Percentiles rank a stretch among this genome's conserved stretches.
These are phyloP conservation scores for Dynastes hyllus DNA, from an alignment of 2,888 invertebrate species.

Conservation along the genomic window DNA sequence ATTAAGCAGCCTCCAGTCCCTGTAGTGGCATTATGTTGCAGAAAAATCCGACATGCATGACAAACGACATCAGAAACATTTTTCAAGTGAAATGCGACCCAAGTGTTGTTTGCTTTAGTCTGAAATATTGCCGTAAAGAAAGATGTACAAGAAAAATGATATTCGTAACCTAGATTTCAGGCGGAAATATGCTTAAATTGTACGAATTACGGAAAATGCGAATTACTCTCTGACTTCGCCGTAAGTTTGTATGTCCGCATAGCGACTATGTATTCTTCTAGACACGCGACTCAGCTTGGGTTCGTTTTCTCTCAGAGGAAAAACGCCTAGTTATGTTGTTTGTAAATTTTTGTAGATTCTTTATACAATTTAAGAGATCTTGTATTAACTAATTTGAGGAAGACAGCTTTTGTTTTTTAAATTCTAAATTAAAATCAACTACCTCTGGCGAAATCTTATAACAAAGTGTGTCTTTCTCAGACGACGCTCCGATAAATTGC, in stretches of 20 bases:
- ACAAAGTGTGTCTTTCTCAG: no score
- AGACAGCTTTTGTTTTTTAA: no score
- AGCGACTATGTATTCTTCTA: neutral
- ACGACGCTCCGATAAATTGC: no score
- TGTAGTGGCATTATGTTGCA: conserved; percentile 59
- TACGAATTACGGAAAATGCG: conserved; percentile 57
- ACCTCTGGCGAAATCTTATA: no score
- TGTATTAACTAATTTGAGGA: no score
- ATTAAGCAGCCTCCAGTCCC: conserved; percentile 53
- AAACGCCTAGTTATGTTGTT: no score
- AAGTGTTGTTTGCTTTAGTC: conserved; percentile 67
- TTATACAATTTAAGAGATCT: no score
- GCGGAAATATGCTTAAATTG: conserved; percentile 64
- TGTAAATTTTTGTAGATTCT: no score
- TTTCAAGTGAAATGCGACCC: conserved; percentile 67
- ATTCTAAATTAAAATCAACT: no score
- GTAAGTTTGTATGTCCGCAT: conserved; percentile 10
- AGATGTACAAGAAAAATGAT: conserved; percentile 67
- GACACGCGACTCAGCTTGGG: neutral
- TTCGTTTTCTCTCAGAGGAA: no score
- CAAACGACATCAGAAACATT: conserved; percentile 66
- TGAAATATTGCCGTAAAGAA: conserved; percentile 68
- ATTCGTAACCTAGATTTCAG: conserved; percentile 65
- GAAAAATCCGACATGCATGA: conserved; percentile 63
- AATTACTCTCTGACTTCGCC: conserved; percentile 32